Base-by-base conservation (phyloP, 2,797 vertebrate genomes). In the Chloroceryle amazona region DNA sequence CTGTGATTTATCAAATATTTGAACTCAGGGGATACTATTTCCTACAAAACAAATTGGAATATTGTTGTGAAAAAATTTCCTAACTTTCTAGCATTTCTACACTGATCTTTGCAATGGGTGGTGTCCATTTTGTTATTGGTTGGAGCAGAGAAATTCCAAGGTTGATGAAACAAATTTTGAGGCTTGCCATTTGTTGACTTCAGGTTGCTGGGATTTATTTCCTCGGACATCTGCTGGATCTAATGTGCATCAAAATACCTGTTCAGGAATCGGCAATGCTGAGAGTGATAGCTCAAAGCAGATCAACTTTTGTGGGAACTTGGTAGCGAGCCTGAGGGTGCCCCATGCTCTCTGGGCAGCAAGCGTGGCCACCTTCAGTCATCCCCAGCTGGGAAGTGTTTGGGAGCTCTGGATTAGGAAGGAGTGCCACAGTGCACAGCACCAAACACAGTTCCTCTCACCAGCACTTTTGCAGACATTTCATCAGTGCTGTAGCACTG, bases 1-100 rank as follows among this genome's bases (percentile, higher is more conserved):
- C 26, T 73, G 35, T 63, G 73, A 70, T 94, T 89, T 88, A 80
- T 76, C 80, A 94, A 84, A 82, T 75, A 61, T 62, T 91, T 90
- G 55, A 70, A 90, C 29, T 87, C 1, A 9, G 65, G 66, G 47
- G 54, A 90, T 76, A 5, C 31, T 28, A 28, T 86, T 90, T 72
- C 39, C 37, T 86, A 52, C 1, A 3, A 10, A 68, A 63, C 1
- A 6, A 63, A 75, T 84, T 54, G 60, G 72, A 88, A 74, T 81
- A 39, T 29, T 54, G 14, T 46, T 33, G 22, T 52, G 41, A 70
- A 75, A 89, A 72, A 88, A 10, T 0, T 1, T 21, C 31, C 54
- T 19, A 28, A n/a, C 28, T 78, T 75, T 57, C 70, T 54, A 68
- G 8, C 26, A 23, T 85, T 92, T 84, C 28, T 87, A 3, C 26